Evolutionary conservation across 2,797 vertebrate genomes (phyloP).

Genomic region (Mormyrops attenuatus): DNA sequence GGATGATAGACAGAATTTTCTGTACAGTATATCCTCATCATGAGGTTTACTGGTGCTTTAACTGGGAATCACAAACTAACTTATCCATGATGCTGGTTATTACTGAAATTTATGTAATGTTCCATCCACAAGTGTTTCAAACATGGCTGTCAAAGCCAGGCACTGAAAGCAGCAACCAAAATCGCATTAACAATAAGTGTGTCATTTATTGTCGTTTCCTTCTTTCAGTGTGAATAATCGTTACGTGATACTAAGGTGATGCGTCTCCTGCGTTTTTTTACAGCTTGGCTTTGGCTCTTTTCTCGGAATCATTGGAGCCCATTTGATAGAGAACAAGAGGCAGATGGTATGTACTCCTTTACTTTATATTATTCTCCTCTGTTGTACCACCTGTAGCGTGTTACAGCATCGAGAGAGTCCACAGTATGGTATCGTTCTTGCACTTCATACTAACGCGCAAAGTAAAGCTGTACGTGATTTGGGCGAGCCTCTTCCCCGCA

Average conservation of each 20-base stretch:
- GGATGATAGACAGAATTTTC: background rate
- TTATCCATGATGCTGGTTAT: background rate
- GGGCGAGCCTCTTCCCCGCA: background rate
- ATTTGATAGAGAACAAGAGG: slow-evolving; percentile 97
- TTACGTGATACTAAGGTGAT: slow-evolving; percentile 17
- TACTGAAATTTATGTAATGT: background rate
- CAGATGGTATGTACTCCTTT: slow-evolving; percentile 83
- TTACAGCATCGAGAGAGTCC: background rate
- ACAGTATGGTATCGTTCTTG: background rate
- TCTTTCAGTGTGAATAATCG: slow-evolving; percentile 6
- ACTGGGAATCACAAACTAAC: background rate
- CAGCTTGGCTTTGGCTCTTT: slow-evolving; percentile 98
- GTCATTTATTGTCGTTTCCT: background rate
- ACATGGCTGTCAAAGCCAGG: background rate
- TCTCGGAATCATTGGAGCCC: slow-evolving; percentile 95
- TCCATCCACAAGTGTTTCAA: background rate
- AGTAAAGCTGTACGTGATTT: background rate
- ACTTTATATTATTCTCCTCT: slow-evolving; percentile 36
- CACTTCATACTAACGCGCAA: background rate
- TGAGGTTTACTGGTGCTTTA: background rate
- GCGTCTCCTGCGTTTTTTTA: slow-evolving; percentile 41
- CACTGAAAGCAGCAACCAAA: background rate
- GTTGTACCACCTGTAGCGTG: slow-evolving; percentile 14
- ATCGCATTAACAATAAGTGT: background rate
- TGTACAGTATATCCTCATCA: background rate